phyloP scores from a whole-genome alignment of 2,797 vertebrate genomes.

The Threskiornis aethiopicus region DNA sequence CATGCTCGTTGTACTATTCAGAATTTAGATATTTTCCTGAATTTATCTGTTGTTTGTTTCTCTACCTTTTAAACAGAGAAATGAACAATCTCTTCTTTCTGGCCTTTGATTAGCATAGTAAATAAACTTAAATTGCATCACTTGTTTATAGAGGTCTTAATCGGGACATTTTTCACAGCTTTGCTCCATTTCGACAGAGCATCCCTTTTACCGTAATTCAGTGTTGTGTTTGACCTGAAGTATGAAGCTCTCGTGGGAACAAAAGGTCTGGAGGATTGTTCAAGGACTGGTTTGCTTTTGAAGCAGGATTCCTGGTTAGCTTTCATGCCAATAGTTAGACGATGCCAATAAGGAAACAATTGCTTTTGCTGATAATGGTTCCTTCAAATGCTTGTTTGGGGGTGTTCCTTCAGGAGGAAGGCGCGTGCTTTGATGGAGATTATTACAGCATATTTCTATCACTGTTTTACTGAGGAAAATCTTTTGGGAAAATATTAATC shows the following conservation, averaged over 20 bases:
- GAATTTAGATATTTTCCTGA: neutral
- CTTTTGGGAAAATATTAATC: neutral
- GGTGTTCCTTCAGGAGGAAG: constrained; percentile 67
- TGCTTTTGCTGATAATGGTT: constrained; percentile 59
- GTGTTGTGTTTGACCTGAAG: neutral
- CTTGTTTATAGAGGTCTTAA: neutral
- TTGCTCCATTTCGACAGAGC: neutral
- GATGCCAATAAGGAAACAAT: constrained; percentile 65
- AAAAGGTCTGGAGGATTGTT: neutral
- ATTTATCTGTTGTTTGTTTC: neutral
- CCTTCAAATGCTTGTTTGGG: constrained; percentile 42
- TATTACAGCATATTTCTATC: neutral
- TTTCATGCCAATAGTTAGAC: neutral
- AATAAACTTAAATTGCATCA: neutral
- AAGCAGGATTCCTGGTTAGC: neutral
- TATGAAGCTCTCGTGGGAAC: neutral
- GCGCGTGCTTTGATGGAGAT: constrained; percentile 48
- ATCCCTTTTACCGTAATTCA: neutral
- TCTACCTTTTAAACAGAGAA: neutral
- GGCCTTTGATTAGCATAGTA: neutral
- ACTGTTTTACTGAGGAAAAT: neutral
- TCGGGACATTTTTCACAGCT: neutral
- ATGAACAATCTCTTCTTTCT: neutral
- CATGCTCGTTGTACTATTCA: neutral
- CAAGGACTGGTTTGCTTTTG: neutral